Conservation (phyloP, 53 echinoderm and acorn worm genomes). For the Hippasteria phrygiana region DNA sequence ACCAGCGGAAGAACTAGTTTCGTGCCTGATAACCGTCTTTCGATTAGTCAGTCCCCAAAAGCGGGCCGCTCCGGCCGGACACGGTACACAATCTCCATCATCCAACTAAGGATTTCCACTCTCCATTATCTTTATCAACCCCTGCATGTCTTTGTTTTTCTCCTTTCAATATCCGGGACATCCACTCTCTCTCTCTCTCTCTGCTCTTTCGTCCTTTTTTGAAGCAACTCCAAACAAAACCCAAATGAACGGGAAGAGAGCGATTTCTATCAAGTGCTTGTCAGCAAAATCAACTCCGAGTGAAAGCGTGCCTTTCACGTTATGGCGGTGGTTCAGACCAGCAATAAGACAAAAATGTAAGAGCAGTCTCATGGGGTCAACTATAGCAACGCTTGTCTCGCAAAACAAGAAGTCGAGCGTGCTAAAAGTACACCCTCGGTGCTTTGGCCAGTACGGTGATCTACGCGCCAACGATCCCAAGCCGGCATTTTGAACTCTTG, state of each 20-base stretch:
- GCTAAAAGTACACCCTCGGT: background rate
- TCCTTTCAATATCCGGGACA: constrained; percentile 18
- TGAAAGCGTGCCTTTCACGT: background rate
- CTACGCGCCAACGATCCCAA: constrained; percentile 29
- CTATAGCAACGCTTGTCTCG: background rate
- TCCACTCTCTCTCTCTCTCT: background rate
- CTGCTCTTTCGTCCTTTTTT: background rate
- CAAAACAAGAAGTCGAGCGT: background rate
- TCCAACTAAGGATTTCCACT: background rate
- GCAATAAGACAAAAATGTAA: background rate
- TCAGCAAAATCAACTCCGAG: background rate
- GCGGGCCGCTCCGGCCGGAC: background rate
- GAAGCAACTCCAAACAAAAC: background rate
- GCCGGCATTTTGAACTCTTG: constrained; percentile 55
- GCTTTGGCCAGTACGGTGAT: constrained; percentile 26
- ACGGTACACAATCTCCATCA: background rate
- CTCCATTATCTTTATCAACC: background rate
- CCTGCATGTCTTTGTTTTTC: background rate
- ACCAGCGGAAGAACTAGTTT: constrained; percentile 53
- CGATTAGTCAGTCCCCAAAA: background rate
- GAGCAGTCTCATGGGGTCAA: constrained; percentile 7
- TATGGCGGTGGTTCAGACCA: background rate
- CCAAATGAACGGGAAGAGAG: background rate
- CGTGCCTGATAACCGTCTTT: constrained; percentile 4
- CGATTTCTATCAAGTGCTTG: background rate